Evolutionary conservation across 2,113 vertebrate species (phyloP).

Genomic region (Murina feae): DNA sequence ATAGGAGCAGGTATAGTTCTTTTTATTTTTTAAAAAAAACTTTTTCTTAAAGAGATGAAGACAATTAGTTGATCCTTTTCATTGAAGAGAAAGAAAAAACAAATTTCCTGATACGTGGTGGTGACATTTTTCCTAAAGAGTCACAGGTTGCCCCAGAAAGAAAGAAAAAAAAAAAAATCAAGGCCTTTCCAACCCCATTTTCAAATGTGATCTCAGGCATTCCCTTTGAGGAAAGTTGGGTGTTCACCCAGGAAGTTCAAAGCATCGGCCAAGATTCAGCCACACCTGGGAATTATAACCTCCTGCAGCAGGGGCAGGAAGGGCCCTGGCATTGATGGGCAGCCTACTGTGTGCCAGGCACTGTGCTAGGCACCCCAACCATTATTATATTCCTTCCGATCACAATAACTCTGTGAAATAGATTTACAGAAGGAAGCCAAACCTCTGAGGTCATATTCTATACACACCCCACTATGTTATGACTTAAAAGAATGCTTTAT

Average conservation of each 20-base stretch:
- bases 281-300: not conserved
- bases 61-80: constrained; percentile 28
- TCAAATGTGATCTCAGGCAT: not conserved
- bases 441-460: not conserved
- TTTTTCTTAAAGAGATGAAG: not conserved
- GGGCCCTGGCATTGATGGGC: not conserved
- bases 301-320: not conserved
- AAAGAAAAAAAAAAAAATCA: not conserved
- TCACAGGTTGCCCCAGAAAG: not conserved
- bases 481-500: not conserved
- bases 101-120: not conserved
- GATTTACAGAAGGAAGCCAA: not conserved
- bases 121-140: not conserved
- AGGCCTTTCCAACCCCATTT: not conserved
- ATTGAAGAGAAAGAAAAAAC: not conserved
- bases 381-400: no score
- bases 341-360: not conserved
- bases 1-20: not conserved
- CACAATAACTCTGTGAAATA: not conserved
- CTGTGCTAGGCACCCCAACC: not conserved
- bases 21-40: not conserved
- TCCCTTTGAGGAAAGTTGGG: constrained; percentile 23
- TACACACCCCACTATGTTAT: not conserved
- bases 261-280: not conserved
- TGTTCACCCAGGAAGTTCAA: not conserved